These are phyloP conservation scores for Carduelis carduelis DNA, from an alignment of 2,797 vertebrate genomes.

Conservation along the genomic window DNA sequence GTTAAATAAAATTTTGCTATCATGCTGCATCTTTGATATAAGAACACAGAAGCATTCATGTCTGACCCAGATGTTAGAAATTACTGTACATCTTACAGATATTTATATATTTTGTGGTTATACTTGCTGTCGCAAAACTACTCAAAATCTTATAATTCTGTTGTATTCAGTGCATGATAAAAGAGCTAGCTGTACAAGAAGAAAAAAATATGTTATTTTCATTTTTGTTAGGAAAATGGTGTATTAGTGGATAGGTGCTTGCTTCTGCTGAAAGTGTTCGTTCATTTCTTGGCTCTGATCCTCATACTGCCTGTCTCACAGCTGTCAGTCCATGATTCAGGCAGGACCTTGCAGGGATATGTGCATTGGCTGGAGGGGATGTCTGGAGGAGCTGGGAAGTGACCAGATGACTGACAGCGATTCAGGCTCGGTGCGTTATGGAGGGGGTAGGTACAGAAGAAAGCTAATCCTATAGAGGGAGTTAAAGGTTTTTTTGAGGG, in stretches of 20 bases:
- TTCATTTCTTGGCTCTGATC: not conserved
- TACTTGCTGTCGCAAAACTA: not conserved
- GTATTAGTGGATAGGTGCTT: not conserved
- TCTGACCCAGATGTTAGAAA: not conserved
- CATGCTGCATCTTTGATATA: not conserved
- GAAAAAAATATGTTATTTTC: not conserved
- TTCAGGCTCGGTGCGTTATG: not conserved
- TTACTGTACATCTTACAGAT: not conserved
- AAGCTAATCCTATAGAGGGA: constrained; percentile 19
- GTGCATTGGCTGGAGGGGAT: constrained; percentile 1
- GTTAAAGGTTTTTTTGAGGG: not conserved
- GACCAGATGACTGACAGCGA: constrained; percentile 17
- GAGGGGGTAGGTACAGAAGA: not conserved
- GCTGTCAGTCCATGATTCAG: not conserved
- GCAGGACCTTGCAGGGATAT: not conserved
- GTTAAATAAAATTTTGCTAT: not conserved
- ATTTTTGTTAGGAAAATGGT: not conserved
- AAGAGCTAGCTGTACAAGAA: not conserved
- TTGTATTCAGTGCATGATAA: not conserved
- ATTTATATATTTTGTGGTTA: not conserved
- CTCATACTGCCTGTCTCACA: not conserved
- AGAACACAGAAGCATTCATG: not conserved
- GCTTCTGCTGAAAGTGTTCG: not conserved
- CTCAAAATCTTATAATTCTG: not conserved
- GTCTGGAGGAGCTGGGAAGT: constrained; percentile 30